phyloP scores from a whole-genome alignment of 2,113 vertebrate species.

The Ophiodon elongatus region DNA sequence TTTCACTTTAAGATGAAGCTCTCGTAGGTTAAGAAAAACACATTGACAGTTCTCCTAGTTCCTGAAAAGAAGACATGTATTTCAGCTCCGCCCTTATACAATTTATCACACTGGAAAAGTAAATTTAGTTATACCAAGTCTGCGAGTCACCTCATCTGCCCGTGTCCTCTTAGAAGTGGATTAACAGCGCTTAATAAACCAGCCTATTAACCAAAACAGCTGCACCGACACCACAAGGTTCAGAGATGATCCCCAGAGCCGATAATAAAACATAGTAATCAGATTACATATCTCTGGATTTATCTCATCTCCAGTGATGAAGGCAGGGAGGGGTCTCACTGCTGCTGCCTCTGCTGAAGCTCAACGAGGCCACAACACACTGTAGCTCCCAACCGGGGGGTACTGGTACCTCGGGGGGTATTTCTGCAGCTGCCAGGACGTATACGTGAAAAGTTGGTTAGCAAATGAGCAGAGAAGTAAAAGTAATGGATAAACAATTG shows the following conservation, averaged over 20 bases:
- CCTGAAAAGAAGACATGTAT: slow-evolving; percentile 3
- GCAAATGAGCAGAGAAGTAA: neutral
- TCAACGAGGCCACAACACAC: neutral
- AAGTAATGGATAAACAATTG: neutral
- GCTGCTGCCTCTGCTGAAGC: neutral
- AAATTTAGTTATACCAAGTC: neutral
- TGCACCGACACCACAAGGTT: slow-evolving; percentile 56
- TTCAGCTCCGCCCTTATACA: neutral
- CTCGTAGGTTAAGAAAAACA: too few relatives aligned
- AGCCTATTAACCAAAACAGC: slow-evolving; percentile 75
- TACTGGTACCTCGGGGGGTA: neutral
- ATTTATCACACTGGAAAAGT: neutral
- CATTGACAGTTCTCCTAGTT: neutral
- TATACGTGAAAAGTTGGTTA: neutral
- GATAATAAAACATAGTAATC: slow-evolving; percentile 74
- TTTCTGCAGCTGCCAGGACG: neutral
- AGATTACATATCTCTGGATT: slow-evolving; percentile 69
- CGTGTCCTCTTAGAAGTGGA: slow-evolving; percentile 33
- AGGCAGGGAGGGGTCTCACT: neutral
- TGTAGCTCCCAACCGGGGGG: neutral
- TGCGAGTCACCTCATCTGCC: slow-evolving; percentile 22
- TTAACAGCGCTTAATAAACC: slow-evolving; percentile 66
- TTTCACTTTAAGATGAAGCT: neutral
- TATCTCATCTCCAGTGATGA: slow-evolving; percentile 30
- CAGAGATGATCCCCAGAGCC: slow-evolving; percentile 71